Evolutionary conservation across 2,113 vertebrate genomes (phyloP).

Genomic region (Chinchilla lanigera): DNA sequence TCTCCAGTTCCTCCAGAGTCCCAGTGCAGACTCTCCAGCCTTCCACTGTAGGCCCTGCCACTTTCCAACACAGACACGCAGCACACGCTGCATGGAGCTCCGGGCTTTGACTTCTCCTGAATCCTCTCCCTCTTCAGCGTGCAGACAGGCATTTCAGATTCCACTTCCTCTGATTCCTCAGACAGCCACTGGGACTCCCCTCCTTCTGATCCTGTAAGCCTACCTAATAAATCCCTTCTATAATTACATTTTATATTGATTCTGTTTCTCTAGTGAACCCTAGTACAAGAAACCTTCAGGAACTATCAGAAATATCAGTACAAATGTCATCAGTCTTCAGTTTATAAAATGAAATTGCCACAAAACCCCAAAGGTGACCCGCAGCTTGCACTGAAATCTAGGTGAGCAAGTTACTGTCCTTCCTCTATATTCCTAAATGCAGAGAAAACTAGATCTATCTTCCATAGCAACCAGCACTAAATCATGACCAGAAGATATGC

Average conservation of each 20-base stretch:
- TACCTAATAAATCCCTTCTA: neutral
- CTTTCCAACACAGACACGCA: neutral
- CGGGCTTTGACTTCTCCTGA: neutral
- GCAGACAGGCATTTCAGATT: neutral
- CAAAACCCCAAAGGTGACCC: neutral
- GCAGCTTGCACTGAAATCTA: neutral
- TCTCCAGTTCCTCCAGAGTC: neutral
- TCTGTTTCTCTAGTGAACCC: neutral
- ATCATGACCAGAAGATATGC: neutral
- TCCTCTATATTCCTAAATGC: neutral
- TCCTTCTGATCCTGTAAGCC: neutral
- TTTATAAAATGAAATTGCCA: neutral
- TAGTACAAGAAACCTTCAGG: neutral
- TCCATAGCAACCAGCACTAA: neutral
- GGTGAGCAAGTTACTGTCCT: neutral
- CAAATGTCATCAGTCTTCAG: neutral
- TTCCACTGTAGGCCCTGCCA: neutral
- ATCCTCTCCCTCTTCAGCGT: neutral
- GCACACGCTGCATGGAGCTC: neutral
- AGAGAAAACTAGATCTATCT: neutral
- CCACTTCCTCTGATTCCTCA: neutral
- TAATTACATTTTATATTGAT: neutral
- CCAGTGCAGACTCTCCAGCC: neutral
- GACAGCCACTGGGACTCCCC: neutral
- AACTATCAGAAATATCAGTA: neutral